Evolutionary conservation across 2,797 vertebrate genomes (phyloP).

Genomic region (Gobio occitaniae): DNA sequence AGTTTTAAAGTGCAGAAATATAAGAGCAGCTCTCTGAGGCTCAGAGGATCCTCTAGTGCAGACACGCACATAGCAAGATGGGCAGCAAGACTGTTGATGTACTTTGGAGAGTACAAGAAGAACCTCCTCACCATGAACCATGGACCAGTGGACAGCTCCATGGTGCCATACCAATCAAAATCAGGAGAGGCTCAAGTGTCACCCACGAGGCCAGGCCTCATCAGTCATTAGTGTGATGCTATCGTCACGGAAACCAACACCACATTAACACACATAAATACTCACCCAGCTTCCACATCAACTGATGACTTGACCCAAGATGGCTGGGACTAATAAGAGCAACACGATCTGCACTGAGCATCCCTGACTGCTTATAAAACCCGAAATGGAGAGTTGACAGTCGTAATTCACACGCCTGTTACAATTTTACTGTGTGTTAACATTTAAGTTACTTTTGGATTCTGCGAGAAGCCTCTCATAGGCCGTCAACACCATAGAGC

Average conservation of each 20-base stretch:
- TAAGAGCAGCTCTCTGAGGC: slow-evolving; percentile 42
- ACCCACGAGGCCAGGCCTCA: slow-evolving; percentile 55
- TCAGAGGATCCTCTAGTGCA: slow-evolving; percentile 51
- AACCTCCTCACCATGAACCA: slow-evolving; percentile 22
- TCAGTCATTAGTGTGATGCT: slow-evolving; percentile 70
- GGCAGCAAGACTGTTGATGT: slow-evolving; percentile 54
- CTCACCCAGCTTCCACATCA: slow-evolving; percentile 43
- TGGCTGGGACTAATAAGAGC: slow-evolving; percentile 35
- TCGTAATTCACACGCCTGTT: slow-evolving; percentile 27
- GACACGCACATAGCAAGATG: slow-evolving; percentile 57
- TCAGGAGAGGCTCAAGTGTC: slow-evolving; percentile 59
- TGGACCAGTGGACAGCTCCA: slow-evolving; percentile 11
- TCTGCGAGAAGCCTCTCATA: neutral
- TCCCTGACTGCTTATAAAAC: slow-evolving; percentile 38
- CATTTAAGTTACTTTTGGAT: slow-evolving; percentile 24
- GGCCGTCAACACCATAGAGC: slow-evolving; percentile 8
- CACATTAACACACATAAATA: slow-evolving; percentile 65
- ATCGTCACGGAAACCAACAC: slow-evolving; percentile 72
- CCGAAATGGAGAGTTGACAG: slow-evolving; percentile 14
- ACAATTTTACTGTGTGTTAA: slow-evolving; percentile 35
- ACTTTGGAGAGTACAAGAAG: slow-evolving; percentile 41
- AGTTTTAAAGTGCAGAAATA: slow-evolving; percentile 58
- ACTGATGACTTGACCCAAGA: slow-evolving; percentile 34
- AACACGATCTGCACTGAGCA: slow-evolving; percentile 36
- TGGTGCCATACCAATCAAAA: slow-evolving; percentile 53